Percentiles rank a stretch among this genome's conserved stretches.
These are phyloP conservation scores for Aurelia sp. DNA, from an alignment of 30 jellyfish, hydroid and myxozoan genomes.

Conservation along the genomic window DNA sequence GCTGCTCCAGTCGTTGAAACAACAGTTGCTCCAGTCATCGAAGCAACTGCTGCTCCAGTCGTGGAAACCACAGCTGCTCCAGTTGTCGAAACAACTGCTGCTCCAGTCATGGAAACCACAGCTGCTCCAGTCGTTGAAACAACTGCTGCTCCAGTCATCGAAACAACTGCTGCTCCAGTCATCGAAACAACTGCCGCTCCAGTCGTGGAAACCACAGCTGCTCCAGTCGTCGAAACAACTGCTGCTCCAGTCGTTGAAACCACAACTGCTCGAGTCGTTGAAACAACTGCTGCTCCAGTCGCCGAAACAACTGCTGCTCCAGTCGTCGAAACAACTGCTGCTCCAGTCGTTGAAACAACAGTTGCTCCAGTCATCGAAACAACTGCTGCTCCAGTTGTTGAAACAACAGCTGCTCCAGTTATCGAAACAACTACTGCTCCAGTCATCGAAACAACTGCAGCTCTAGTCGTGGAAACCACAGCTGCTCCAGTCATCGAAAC, in stretches of 20 bases:
- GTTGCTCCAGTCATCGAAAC: too few relatives aligned
- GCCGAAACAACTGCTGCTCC: too few relatives aligned
- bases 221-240: conserved; percentile 7
- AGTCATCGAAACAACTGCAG: too few relatives aligned
- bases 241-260: not conserved
- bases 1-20: conserved; percentile 12
- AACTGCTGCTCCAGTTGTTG: too few relatives aligned
- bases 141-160: conserved; percentile 34
- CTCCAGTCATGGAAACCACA: not conserved
- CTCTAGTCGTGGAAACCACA: too few relatives aligned
- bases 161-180: conserved; percentile 3
- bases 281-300: too few relatives aligned
- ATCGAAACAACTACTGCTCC: too few relatives aligned
- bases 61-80: conserved; percentile 22
- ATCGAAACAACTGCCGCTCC: conserved; percentile 13
- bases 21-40: conserved; percentile 2
- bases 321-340: too few relatives aligned
- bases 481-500: too few relatives aligned
- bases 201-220: conserved; percentile 9
- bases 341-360: too few relatives aligned
- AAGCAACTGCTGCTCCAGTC: conserved; percentile 41
- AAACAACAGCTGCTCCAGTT: too few relatives aligned
- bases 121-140: conserved; percentile 23
- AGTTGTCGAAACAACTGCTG: conserved; percentile 10
- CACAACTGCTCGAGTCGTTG: too few relatives aligned